These are phyloP conservation scores for Caenorhabditis uteleia DNA, from an alignment of 2,888 invertebrate species.

Conservation along the genomic window DNA sequence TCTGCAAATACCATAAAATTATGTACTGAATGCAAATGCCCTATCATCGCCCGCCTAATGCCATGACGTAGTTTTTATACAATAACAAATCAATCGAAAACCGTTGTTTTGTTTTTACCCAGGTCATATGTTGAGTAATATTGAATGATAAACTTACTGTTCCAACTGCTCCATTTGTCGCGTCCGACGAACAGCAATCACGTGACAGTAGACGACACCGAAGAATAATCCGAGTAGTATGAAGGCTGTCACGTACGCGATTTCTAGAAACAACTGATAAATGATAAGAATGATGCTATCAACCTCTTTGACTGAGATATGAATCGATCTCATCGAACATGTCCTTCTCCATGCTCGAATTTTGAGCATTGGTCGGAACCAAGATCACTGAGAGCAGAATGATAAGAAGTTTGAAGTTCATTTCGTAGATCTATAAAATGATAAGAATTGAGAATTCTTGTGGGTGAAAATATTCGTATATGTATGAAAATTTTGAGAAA, in stretches of 20 bases:
- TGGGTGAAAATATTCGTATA: too few species aligned
- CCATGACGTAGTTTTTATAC: not conserved
- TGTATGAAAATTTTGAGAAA: too few species aligned
- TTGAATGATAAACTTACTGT: slow-evolving; percentile 24
- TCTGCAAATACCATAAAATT: slow-evolving; percentile 21
- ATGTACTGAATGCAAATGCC: not conserved
- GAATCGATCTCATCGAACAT: too few species aligned
- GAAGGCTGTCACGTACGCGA: slow-evolving; percentile 22
- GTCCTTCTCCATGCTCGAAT: too few species aligned
- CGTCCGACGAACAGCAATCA: slow-evolving; percentile 7
- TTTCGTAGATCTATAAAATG: too few species aligned
- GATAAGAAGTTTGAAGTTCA: too few species aligned
- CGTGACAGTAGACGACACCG: slow-evolving; percentile 21
- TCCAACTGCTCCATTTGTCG: slow-evolving; percentile 22
- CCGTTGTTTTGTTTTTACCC: not conserved
- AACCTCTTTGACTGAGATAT: too few species aligned
- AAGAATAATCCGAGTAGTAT: slow-evolving; percentile 13
- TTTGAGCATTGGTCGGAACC: too few species aligned
- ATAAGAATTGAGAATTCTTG: too few species aligned
- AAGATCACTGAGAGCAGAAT: too few species aligned
- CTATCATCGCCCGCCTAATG: not conserved
- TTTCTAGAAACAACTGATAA: too few species aligned
- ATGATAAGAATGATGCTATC: too few species aligned
- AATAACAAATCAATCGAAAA: not conserved
- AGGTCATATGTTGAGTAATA: not conserved